Conservation (phyloP, 2,797 vertebrate genomes). For the Enteromius anoplus region DNA sequence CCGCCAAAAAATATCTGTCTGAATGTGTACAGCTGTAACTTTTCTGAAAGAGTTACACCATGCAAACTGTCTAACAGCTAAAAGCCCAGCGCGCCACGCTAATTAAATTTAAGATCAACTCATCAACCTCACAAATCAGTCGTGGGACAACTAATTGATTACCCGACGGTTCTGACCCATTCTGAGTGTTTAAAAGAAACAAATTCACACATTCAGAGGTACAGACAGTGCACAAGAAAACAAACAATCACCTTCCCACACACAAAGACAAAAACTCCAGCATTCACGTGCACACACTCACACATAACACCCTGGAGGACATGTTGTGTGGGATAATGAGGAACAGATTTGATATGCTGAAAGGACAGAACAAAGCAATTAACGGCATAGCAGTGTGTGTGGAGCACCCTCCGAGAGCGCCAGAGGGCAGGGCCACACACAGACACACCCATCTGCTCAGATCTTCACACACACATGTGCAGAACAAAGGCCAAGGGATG, state of each 20-base stretch:
- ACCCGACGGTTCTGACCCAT: background rate
- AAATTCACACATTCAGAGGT: slow-evolving; percentile 6
- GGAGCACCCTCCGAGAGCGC: slow-evolving; percentile 37
- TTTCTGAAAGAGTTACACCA: background rate
- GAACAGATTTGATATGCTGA: slow-evolving; percentile 67
- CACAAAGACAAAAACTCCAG: slow-evolving; percentile 25
- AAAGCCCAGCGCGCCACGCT: background rate
- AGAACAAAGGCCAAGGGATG: slow-evolving; percentile 1
- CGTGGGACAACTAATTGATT: background rate
- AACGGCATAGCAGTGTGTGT: slow-evolving; percentile 58
- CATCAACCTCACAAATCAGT: background rate
- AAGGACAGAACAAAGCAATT: slow-evolving; percentile 73
- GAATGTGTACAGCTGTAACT: background rate
- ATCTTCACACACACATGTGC: background rate
- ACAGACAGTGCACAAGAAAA: background rate
- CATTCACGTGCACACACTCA: slow-evolving; percentile 30
- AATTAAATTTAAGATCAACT: slow-evolving; percentile 1
- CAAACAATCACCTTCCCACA: slow-evolving; percentile 35
- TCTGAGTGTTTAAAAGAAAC: slow-evolving; percentile 8
- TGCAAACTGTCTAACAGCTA: background rate
- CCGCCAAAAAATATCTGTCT: background rate
- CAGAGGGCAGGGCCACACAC: slow-evolving; percentile 52
- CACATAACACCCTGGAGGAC: slow-evolving; percentile 57
- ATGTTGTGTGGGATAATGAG: slow-evolving; percentile 67
- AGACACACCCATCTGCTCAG: slow-evolving; percentile 50